Conservation (phyloP, 2,888 invertebrate species). For the Mylabris sibirica region DNA sequence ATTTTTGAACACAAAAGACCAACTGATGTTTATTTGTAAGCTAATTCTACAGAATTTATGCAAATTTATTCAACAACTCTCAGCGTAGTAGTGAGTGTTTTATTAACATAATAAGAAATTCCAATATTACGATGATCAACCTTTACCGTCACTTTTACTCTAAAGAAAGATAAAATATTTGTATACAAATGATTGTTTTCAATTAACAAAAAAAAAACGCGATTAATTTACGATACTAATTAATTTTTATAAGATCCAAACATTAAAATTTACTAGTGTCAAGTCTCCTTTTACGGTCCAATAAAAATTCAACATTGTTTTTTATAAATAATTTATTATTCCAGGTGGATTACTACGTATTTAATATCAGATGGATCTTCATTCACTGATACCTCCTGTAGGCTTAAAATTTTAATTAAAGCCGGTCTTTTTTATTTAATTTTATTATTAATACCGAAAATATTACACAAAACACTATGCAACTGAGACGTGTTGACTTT, state of each 20-base stretch:
- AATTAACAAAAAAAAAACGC: neutral
- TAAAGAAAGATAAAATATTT: neutral
- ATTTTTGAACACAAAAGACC: constrained; percentile 11
- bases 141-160: neutral
- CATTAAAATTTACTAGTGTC: neutral
- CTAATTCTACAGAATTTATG: constrained; percentile 25
- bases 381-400: neutral
- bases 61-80: constrained; percentile 31
- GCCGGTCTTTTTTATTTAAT: neutral
- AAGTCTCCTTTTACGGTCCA: neutral
- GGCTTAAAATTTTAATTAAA: neutral
- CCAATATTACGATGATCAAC: neutral
- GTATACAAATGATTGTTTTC: neutral
- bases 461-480: neutral
- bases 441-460: neutral
- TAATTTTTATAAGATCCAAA: neutral
- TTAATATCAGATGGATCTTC: constrained; percentile 1
- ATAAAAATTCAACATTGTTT: constrained; percentile 4
- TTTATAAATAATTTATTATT: constrained; percentile 1
- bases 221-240: neutral
- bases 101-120: neutral
- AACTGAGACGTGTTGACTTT: neutral
- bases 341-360: constrained; percentile 1
- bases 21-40: constrained; percentile 26
- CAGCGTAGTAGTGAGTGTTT: neutral